Evolutionary conservation across 1,140 invertebrate species (phyloP), one percentile per base, ranked within the genome.

Genomic region (Drosophila ercepeae): DNA sequence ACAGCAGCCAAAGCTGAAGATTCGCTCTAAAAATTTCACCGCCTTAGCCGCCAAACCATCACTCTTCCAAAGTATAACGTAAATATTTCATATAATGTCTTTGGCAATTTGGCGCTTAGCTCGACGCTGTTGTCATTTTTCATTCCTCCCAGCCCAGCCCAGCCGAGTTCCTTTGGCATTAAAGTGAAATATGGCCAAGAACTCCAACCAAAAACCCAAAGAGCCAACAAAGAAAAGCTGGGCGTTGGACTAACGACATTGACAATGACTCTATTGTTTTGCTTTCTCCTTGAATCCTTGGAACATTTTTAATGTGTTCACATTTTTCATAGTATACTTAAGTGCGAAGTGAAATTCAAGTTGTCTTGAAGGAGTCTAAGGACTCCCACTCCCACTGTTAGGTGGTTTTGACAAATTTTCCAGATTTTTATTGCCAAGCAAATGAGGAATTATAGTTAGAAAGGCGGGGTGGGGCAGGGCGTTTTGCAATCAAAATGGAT

Each of bases 51-150:
- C 23, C 5, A 21, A 21, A 0, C 21, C 51, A 55, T 65, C 63
- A 44, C 54, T 36, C 34, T 48, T 25, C 16, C 9, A 5, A 8
- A 19, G 5, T 27, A 23, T 45, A 44, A 42, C 53, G 34, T 69
- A 58, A 83, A 82, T 83, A 82, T 83, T 83, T 67, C 58, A 82
- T 82, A 50, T 78, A 83, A 83, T 83, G 78, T 76, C 78, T 77
- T 82, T 77, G 45, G 78, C 78, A 82, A 78, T 82, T 82, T 67
- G 68, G 60, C 54, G 60, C 59, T 68, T 48, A 39, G 60, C 42
- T 46, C 39, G 59, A 42, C 49, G 45, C 53, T 73, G 67, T 76
- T 86, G 76, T 84, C 81, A 76, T 76, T 86, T 86, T 81, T 79
- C 81, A 81, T 77, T 79, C 45, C 60, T 21, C 11, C 41, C 1